A percentile compares a stretch with the other conserved stretches of the same genome.
These are phyloP conservation scores for Apteryx owenii DNA, from an alignment of 2,113 vertebrate genomes.

Conservation along the genomic window DNA sequence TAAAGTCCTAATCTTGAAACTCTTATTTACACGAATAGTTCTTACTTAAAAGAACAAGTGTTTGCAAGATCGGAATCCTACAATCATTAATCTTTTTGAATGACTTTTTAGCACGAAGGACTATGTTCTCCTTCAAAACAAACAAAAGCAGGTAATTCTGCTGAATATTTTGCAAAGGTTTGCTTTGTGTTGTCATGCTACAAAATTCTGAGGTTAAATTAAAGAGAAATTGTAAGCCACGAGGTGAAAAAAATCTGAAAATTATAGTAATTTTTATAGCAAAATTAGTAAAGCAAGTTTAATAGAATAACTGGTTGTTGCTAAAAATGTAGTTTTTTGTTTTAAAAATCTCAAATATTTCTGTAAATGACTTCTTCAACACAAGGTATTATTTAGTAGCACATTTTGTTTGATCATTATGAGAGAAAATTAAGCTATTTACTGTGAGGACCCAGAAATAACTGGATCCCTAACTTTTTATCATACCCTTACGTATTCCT, in stretches of 20 bases:
- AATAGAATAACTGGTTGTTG: not conserved
- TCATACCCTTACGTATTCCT: not conserved
- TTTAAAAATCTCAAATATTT: not conserved
- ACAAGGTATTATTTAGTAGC: not conserved
- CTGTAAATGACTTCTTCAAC: not conserved
- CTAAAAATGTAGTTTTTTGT: not conserved
- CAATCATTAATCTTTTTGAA: conserved; percentile 47
- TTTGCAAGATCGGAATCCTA: conserved; percentile 32
- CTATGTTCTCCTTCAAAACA: conserved; percentile 11
- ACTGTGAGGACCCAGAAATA: accelerated
- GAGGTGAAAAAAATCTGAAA: not conserved
- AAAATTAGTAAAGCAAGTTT: not conserved
- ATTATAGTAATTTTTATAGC: not conserved
- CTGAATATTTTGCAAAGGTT: not conserved
- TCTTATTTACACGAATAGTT: conserved; percentile 14
- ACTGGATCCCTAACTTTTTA: not conserved
- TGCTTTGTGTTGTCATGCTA: not conserved
- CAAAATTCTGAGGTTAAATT: not conserved
- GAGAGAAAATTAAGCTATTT: not conserved
- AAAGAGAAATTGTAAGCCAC: not conserved
- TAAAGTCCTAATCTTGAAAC: not conserved
- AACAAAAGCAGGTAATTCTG: not conserved
- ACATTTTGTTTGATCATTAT: not conserved
- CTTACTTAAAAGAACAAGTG: conserved; percentile 2
- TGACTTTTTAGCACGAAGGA: conserved; percentile 1